These are phyloP conservation scores for Alviniconcha marisindica DNA, from an alignment of 1,140 invertebrate genomes.

Conservation along the genomic window DNA sequence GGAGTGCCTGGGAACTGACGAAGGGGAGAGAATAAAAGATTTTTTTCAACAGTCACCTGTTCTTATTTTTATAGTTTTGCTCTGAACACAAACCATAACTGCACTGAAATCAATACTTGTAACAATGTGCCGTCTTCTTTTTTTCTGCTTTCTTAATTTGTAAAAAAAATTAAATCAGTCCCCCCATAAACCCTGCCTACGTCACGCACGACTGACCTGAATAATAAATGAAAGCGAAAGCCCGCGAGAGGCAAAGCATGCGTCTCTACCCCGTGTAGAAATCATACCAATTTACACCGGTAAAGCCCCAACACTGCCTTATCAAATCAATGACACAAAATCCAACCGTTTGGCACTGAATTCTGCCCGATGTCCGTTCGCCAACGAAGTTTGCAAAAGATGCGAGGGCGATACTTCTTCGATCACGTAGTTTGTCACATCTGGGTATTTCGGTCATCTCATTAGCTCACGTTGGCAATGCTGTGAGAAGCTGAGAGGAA, in stretches of 20 bases:
- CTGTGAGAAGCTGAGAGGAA: slow-evolving; percentile 38
- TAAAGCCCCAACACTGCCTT: background rate
- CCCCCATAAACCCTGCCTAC: slow-evolving; percentile 36
- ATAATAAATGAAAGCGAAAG: slow-evolving; percentile 45
- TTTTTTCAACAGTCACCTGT: too few relatives aligned
- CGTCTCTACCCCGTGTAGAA: slow-evolving; percentile 36
- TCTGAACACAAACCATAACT: too few relatives aligned
- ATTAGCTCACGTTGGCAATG: slow-evolving; percentile 32
- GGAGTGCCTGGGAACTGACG: too few relatives aligned
- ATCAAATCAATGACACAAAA: slow-evolving; percentile 7
- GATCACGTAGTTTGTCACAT: slow-evolving; percentile 42
- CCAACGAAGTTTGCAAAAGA: background rate
- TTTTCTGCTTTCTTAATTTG: too few relatives aligned
- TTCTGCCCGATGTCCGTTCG: background rate
- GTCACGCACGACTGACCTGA: slow-evolving; percentile 46
- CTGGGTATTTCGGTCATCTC: slow-evolving; percentile 47
- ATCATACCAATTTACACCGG: slow-evolving; percentile 22
- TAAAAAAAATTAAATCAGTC: too few relatives aligned
- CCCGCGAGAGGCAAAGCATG: slow-evolving; percentile 22
- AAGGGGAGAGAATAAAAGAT: too few relatives aligned
- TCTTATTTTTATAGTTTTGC: too few relatives aligned
- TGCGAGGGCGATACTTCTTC: slow-evolving; percentile 12
- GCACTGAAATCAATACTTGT: too few relatives aligned
- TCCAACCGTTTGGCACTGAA: slow-evolving; percentile 2
- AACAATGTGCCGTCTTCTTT: too few relatives aligned